A percentile compares a stretch with the other conserved stretches of the same genome.
phyloP scores from a whole-genome alignment of 2,888 invertebrate species.

The Stenodema calcarata region DNA sequence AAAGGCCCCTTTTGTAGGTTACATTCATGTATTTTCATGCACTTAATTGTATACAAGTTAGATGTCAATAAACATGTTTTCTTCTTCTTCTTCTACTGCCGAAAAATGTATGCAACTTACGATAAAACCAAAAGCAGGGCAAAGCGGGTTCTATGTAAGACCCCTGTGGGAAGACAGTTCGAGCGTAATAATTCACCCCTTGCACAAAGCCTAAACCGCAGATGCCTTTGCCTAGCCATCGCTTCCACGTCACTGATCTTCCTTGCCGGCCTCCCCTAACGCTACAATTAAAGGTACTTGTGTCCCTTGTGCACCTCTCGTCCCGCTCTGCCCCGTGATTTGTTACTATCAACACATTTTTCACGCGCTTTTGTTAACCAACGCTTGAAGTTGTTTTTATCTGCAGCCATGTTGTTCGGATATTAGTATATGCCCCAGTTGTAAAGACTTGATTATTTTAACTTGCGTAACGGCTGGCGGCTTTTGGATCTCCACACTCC shows the following conservation, averaged over 20 bases:
- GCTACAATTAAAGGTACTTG: slow-evolving; percentile 41
- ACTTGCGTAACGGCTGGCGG: not conserved
- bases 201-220: slow-evolving; percentile 38
- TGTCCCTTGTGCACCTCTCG: slow-evolving; percentile 13
- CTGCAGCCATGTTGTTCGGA: not conserved
- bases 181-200: slow-evolving; percentile 40
- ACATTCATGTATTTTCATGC: no score
- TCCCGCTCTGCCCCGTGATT: slow-evolving; percentile 25
- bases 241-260: slow-evolving; percentile 40
- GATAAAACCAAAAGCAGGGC: not conserved
- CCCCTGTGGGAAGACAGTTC: slow-evolving; percentile 42
- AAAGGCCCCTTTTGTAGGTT: not conserved
- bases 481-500: not conserved
- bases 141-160: not conserved
- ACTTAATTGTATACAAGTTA: no score
- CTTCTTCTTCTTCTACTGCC: no score
- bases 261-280: slow-evolving; percentile 19
- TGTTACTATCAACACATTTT: slow-evolving; percentile 47
- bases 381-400: slow-evolving; percentile 28
- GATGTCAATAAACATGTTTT: no score
- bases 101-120: no score
- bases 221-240: slow-evolving; percentile 20
- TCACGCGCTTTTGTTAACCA: slow-evolving; percentile 25
- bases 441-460: not conserved
- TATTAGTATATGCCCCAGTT: not conserved